Evolutionary conservation across 2,113 vertebrate genomes (phyloP), one percentile per base, ranked within the genome.

Genomic region (Suncus etruscus): DNA sequence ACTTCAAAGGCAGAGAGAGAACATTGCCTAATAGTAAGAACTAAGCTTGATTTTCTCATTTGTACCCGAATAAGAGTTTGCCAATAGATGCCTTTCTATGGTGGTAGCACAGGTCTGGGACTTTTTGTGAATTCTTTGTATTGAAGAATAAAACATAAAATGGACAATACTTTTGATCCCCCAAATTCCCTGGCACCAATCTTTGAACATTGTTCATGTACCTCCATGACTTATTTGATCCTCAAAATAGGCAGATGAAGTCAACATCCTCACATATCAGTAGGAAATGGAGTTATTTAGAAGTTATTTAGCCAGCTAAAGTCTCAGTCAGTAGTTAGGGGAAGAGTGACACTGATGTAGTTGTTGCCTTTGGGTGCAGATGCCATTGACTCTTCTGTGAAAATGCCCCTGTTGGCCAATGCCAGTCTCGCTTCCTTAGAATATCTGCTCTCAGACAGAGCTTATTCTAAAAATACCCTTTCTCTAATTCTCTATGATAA

Each of bases 1-100:
- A 61, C 32, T 87, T 91, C 54, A 69, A 61, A 61, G 75, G 12
- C 25, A 87, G 58, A 66, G 22, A 87, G 58, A 66, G 22, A 73
- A 83, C 73, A 74, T 45, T 87, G 9, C 79, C 86, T 72, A 84
- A 65, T 86, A 18, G 18, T 86, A 83, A 88, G 16, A 87, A 79
- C 72, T 10, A 90, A 18, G 15, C 29, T 77, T 87, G 65, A 47
- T 61, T 69, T 86, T 83, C 29, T 25, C 51, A 18, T 72, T n/a
- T 82, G 32, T 29, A 69, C 12, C 20, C 58, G 11, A 45, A 15
- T 32, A 83, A 83, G 54, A 31, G 6, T 83, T 94, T 65, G 54
- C 29, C 63, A 70, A 79, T 27, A 45, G 65, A 50, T 27, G 25
- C 22, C 72, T 24, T 58, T 10, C 8, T 50, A 75, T 11, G 51